These are phyloP conservation scores for Hyalella azteca DNA, from an alignment of 2,888 invertebrate genomes.

Conservation along the genomic window DNA sequence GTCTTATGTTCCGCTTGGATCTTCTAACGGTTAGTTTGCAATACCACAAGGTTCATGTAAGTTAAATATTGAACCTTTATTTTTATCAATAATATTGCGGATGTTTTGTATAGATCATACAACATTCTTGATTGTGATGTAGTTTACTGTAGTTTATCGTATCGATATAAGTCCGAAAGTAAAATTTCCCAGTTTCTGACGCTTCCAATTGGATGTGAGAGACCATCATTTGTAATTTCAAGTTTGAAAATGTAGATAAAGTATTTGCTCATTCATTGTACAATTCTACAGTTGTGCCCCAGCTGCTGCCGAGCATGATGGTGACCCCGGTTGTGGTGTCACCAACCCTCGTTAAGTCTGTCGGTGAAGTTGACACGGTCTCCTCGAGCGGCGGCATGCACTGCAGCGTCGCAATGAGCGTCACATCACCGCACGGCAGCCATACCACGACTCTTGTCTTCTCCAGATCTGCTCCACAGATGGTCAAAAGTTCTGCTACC, in stretches of 20 bases:
- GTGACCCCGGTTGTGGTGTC: slow-evolving; percentile 30
- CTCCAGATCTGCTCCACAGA: not conserved
- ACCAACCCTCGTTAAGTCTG: not conserved
- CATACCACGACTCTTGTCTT: not conserved
- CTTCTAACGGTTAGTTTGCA: not conserved
- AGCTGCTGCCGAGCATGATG: slow-evolving; percentile 24
- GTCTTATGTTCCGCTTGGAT: not conserved
- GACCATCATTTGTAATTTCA: too few relatives aligned
- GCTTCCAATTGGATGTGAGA: too few relatives aligned
- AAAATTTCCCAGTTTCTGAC: too few relatives aligned
- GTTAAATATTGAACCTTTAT: too few relatives aligned
- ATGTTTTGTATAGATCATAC: too few relatives aligned
- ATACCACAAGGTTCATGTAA: too few relatives aligned
- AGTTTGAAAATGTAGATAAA: too few relatives aligned
- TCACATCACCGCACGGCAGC: not conserved
- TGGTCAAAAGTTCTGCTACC: not conserved
- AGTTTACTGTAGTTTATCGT: too few relatives aligned
- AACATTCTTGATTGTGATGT: too few relatives aligned
- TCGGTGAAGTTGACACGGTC: not conserved
- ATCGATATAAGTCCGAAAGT: too few relatives aligned
- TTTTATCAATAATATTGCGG: too few relatives aligned
- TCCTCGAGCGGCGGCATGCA: not conserved
- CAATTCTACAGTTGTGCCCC: slow-evolving; percentile 7
- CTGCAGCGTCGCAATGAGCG: not conserved
- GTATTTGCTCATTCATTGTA: too few relatives aligned